Conservation (phyloP, 2,888 invertebrate genomes). For the Ormia ochracea region DNA sequence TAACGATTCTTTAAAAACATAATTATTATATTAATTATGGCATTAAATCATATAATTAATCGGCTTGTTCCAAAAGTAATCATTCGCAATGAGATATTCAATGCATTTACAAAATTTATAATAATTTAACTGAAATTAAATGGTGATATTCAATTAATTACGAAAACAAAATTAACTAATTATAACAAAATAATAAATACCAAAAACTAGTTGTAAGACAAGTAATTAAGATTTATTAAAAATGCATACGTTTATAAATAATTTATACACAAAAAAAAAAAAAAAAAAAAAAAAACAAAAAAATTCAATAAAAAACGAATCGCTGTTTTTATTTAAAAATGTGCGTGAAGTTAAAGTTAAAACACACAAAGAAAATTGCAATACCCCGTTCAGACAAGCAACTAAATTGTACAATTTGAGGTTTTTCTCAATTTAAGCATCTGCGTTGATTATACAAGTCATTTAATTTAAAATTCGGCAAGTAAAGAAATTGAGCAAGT, state of each 20-base stretch:
- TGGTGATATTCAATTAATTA: constrained; percentile 61
- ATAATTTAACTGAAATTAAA: constrained; percentile 59
- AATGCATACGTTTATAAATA: constrained; percentile 60
- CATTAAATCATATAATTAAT: constrained; percentile 6
- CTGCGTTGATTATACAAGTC: no score
- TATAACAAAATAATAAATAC: constrained; percentile 18
- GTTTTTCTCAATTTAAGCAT: no score
- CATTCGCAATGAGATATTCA: constrained; percentile 28
- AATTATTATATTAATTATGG: not conserved
- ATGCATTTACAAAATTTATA: constrained; percentile 30
- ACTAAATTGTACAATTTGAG: no score
- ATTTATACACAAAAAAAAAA: constrained; percentile 50
- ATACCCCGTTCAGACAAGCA: no score
- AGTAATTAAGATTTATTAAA: constrained; percentile 54
- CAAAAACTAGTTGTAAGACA: constrained; percentile 46
- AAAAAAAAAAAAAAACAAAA: no score
- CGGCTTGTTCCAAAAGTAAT: constrained; percentile 42
- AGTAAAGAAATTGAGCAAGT: no score
- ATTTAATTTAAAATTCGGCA: no score
- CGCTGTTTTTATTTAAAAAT: constrained; percentile 37
- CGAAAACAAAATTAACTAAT: constrained; percentile 35
- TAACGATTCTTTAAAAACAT: not conserved
- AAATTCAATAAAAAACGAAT: no score
- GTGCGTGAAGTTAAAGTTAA: no score
- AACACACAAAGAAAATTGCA: no score